phyloP scores from a whole-genome alignment of 2,888 invertebrate genomes.

The Cataglyphis livida region DNA sequence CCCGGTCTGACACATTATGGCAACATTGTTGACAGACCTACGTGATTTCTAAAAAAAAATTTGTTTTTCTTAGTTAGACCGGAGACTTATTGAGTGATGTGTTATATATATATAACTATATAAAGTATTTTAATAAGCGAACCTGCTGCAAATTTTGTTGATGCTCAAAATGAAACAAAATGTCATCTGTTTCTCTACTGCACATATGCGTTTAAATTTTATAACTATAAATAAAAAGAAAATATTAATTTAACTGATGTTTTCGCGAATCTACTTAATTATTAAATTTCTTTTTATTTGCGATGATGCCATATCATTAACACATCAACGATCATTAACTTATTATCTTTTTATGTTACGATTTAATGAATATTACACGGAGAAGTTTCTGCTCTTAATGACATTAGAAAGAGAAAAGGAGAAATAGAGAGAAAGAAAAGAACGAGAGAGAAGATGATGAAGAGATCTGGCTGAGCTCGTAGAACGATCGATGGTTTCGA shows the following conservation, averaged over 20 bases:
- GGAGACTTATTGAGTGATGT: too few relatives aligned
- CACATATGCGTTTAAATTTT: background rate
- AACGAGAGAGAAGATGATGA: conserved; percentile 4
- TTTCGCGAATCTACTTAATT: background rate
- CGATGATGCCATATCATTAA: conserved; percentile 67
- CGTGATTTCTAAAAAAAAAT: too few relatives aligned
- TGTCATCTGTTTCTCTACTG: background rate
- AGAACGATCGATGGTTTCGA: conserved; percentile 66
- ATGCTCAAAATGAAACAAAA: conserved; percentile 2
- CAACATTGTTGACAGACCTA: too few relatives aligned
- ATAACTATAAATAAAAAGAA: background rate
- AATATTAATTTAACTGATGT: background rate
- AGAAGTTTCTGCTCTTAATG: conserved; percentile 72
- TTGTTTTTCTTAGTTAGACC: too few relatives aligned
- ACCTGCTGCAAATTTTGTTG: background rate
- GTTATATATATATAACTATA: too few relatives aligned
- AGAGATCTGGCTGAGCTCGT: conserved; percentile 54
- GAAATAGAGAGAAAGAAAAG: conserved; percentile 13
- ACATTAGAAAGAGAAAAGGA: conserved; percentile 69
- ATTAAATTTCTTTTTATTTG: conserved; percentile 60
- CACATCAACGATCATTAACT: conserved; percentile 59
- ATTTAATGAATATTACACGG: conserved; percentile 74
- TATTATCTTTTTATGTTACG: conserved; percentile 69
- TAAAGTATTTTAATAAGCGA: background rate
- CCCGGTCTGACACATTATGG: too few relatives aligned